Conservation (phyloP, 1,140 invertebrate genomes). For the Rhagoletis zephyria region DNA sequence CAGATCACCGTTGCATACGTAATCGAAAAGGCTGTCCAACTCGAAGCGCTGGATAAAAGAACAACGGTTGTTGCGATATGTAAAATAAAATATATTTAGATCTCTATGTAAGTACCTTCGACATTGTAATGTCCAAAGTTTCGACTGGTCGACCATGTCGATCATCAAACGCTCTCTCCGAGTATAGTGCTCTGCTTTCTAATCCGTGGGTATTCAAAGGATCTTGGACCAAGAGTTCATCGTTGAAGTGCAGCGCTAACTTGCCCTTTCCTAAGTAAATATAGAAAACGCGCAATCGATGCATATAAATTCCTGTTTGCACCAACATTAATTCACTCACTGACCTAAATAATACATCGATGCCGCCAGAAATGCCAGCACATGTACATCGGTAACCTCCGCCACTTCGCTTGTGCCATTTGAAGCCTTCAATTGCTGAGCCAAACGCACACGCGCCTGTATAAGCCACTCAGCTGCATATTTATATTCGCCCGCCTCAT, state of each 20-base stretch:
- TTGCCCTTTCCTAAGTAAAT: slow-evolving; percentile 57
- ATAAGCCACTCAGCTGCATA: slow-evolving; percentile 95
- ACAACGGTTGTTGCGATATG: background rate
- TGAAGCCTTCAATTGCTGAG: background rate
- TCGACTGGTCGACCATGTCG: background rate
- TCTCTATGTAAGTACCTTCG: background rate
- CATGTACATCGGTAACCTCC: slow-evolving; percentile 55
- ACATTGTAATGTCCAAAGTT: too few relatives aligned
- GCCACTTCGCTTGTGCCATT: slow-evolving; percentile 28
- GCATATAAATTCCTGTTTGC: background rate
- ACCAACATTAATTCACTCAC: background rate
- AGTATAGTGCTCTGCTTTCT: slow-evolving; percentile 52
- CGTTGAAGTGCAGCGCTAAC: slow-evolving; percentile 62
- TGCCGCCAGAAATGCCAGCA: slow-evolving; percentile 59
- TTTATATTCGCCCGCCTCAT: slow-evolving; percentile 90
- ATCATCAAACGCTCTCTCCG: slow-evolving; percentile 56
- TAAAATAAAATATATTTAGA: background rate
- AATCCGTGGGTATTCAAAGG: slow-evolving; percentile 58
- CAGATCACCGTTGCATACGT: slow-evolving; percentile 88
- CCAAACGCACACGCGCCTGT: slow-evolving; percentile 77
- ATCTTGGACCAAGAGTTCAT: slow-evolving; percentile 58
- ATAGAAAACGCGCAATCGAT: background rate
- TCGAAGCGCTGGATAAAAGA: background rate
- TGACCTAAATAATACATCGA: slow-evolving; percentile 56
- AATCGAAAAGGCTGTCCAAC: slow-evolving; percentile 41